Percentiles rank a stretch among this genome's conserved stretches.
These are phyloP conservation scores for Panagrolaimus sp. DNA, from an alignment of 1,140 invertebrate species.

Conservation along the genomic window DNA sequence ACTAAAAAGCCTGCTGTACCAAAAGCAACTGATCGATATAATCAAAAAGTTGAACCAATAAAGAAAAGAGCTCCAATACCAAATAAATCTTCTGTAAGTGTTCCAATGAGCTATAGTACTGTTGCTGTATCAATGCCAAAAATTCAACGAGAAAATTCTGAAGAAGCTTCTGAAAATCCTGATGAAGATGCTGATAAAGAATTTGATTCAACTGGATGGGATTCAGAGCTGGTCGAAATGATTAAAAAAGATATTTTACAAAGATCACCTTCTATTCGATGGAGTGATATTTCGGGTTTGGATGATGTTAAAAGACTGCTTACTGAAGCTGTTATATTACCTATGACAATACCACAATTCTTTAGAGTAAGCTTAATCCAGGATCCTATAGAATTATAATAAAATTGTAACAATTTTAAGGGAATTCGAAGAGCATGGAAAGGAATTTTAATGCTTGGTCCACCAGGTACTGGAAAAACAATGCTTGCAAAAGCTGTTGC, in stretches of 20 bases:
- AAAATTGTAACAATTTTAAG: constrained; percentile 40
- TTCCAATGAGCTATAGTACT: neutral
- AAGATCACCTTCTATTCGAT: constrained; percentile 90
- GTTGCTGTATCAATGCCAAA: neutral
- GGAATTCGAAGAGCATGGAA: constrained; percentile 71
- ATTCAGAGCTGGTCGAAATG: constrained; percentile 87
- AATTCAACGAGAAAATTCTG: neutral
- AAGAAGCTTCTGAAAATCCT: neutral
- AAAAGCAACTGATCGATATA: neutral
- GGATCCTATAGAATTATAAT: too few species aligned
- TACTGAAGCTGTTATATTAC: constrained; percentile 94
- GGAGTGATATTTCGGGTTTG: constrained; percentile 90
- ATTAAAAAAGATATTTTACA: constrained; percentile 84
- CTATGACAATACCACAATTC: constrained; percentile 96
- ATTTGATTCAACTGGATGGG: constrained; percentile 81
- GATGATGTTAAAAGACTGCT: constrained; percentile 85
- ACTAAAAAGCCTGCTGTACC: neutral
- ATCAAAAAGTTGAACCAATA: constrained; percentile 47
- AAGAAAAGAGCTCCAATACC: constrained; percentile 60
- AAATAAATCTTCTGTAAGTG: neutral
- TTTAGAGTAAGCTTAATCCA: constrained; percentile 67
- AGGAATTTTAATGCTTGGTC: constrained; percentile 96
- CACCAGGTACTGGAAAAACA: constrained; percentile 90
- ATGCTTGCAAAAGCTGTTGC: constrained; percentile 99
- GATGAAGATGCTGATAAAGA: constrained; percentile 68